Evolutionary conservation across 2,888 invertebrate genomes (phyloP), one percentile per base, ranked within the genome.

Genomic region (Dilophus febrilis): DNA sequence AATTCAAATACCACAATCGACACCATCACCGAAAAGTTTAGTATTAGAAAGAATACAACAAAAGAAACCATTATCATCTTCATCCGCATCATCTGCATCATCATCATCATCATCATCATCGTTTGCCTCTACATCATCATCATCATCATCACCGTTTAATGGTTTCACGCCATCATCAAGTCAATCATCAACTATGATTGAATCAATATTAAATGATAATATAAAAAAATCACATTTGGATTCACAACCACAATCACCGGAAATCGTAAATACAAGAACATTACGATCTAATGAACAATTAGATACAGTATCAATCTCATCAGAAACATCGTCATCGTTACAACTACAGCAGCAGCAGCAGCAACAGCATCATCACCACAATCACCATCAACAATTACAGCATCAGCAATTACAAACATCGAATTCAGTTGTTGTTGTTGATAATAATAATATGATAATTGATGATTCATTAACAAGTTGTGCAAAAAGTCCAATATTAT

Each of bases 401-500:
- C 4, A 22, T 22, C 4, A 22, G 4, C 4, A 22, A 6, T 6
- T 6, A 6, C 4, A 22, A 6, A 22, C 4, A 6, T 6, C 4
- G 4, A 22, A 22, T 22, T 6, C 4, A 6, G 8, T 6, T 22
- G 8, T 6, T 22, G 8, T 6, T 22, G 8, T 6, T 22, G 8
- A 6, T 22, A 22, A 22, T 22, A 22, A 22, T 22, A 22, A 22
- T 22, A 8, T 6, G 8, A 22, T 18, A 10, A 6, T 26, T 3
- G 4, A n/a, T 3, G 18, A 22, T 26, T n/a, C 35, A 14, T 55
- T 12, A 60, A 34, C 44, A n/a, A 41, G 59, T 48, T 51, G 56
- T 44, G 59, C 64, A 42, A 77, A 77, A 49, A 81, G 80, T 51
- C 84, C 84, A 11, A 83, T 84, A 41, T 57, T 84, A 37, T 81